Base-by-base conservation (phyloP, 2,888 invertebrate species). In the Achlya flavicornis region DNA sequence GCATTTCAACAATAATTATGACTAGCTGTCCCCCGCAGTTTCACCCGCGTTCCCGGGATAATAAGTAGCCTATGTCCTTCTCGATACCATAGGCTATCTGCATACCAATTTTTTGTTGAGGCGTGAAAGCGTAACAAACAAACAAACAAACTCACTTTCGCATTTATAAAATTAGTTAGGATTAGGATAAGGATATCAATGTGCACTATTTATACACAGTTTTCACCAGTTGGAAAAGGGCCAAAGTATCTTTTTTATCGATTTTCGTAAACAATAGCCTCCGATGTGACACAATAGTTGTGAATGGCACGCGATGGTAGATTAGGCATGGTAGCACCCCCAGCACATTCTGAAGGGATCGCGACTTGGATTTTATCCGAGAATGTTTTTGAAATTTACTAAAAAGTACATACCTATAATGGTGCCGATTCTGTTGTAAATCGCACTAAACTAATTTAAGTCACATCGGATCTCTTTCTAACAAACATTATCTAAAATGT, bases 261-360 rank as follows among this genome's bases (percentile, higher is more conserved):
- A 91, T 90, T 88, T 77, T 68, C 77, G 83, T 88, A 91, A 89
- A 92, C 91, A 92, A 92, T 89, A 79, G 88, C 77, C 71, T 73
- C 75, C 84, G 83, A 84, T 86, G 88, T 85, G 86, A 86, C 88
- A 89, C 87, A 90, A 91, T 91, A 92, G 91, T 91, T 85, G 79
- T 89, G 90, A 90, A 89, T 86, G 87, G 87, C 88, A 84, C 84
- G 85, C 86, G 93, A 93, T 93, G 79, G 85, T 89, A 93, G 93
- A 93, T 93, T 92, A 92, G 90, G 87, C 92, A 91, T 86, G 90
- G 78, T 76, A 78, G 75, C 84, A 78, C 80, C 81, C 80, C 78
- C 71, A 70, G 68, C 61, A 60, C 57, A 59, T 78, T 73, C 76
- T 75, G 66, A 64, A 73, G 68, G 74, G 77, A 75, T 75, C 70